Base-by-base conservation (phyloP, 2,797 vertebrate genomes). In the Schizopygopsis pylzovi region DNA sequence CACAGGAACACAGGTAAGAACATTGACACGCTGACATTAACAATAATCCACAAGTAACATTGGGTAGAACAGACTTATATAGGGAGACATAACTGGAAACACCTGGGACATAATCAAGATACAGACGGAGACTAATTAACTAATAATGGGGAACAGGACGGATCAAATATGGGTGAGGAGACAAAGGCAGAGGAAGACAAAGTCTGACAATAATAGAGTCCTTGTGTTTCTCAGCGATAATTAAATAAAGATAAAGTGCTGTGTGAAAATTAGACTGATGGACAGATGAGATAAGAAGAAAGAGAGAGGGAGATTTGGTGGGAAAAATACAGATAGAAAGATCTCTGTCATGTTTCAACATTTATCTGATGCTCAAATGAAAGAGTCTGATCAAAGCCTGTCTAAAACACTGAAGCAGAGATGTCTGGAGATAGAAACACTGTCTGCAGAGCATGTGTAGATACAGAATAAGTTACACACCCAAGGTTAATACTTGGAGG, bases 331-430 rank as follows among this genome's bases (percentile, higher is more conserved):
- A 49, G 47, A 73, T 4, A 16, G 70, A 54, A 28, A 22, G 79
- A 49, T 45, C 28, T 76, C 47, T 85, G 85, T 87, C 68, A 28
- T 71, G 73, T 82, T 84, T 72, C 25, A 78, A 70, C 6, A 9
- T 59, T 63, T 37, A 9, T 86, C 81, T 85, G 52, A 83, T 83
- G 73, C 70, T 77, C 82, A 87, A 81, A 86, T 85, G 75, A 85
- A 83, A 86, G 86, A 59, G 54, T 25, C 54, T 82, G 82, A 89
- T 89, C 75, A 89, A 89, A 89, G 87, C 63, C 45, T 28, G 72
- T 68, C 72, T 86, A 75, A 85, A 52, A 43, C 79, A 45, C 75
- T 33, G 39, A 71, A 71, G 49, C 67, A 59, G 4, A 81, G 37
- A 71, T 43, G 76, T 78, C 52, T 59, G 75, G 47, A 37, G 47